Conservation (phyloP, 2,113 vertebrate species). For the Erythrolamprus reginae region DNA sequence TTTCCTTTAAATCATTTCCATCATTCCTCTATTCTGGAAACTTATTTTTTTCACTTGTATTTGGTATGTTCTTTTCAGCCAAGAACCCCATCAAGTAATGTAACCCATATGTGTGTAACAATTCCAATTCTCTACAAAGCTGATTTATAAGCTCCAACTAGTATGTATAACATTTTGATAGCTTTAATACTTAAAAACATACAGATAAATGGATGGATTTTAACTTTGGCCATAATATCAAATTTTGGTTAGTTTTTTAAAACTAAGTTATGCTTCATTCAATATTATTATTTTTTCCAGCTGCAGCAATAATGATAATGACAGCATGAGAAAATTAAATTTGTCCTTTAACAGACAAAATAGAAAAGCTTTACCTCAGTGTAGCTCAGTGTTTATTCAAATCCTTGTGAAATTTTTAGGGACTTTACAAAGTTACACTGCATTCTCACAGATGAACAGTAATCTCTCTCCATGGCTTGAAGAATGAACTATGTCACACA, state of each 20-base stretch:
- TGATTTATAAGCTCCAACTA: slow-evolving; percentile 28
- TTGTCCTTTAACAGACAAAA: not conserved
- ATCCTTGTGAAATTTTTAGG: not conserved
- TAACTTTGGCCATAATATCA: not conserved
- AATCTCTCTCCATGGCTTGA: not conserved
- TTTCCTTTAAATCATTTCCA: slow-evolving; percentile 41
- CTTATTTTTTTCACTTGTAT: slow-evolving; percentile 38
- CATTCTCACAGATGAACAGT: not conserved
- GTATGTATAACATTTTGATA: slow-evolving; percentile 19
- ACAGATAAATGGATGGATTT: not conserved
- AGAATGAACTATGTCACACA: not conserved
- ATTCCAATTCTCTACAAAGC: slow-evolving; percentile 31
- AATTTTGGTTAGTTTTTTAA: not conserved
- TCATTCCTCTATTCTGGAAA: slow-evolving; percentile 44
- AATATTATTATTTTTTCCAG: not conserved
- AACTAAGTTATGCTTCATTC: not conserved
- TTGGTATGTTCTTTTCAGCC: slow-evolving; percentile 47
- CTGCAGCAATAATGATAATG: not conserved
- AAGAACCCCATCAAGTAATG: slow-evolving; percentile 40
- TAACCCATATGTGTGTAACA: slow-evolving; percentile 53
- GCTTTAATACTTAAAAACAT: slow-evolving; percentile 25
- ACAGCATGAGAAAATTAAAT: not conserved
- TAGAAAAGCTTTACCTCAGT: not conserved
- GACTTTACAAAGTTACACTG: not conserved
- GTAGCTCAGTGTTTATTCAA: not conserved